phyloP scores from a whole-genome alignment of 2,113 vertebrate genomes.

The Himantopus leucocephalus region DNA sequence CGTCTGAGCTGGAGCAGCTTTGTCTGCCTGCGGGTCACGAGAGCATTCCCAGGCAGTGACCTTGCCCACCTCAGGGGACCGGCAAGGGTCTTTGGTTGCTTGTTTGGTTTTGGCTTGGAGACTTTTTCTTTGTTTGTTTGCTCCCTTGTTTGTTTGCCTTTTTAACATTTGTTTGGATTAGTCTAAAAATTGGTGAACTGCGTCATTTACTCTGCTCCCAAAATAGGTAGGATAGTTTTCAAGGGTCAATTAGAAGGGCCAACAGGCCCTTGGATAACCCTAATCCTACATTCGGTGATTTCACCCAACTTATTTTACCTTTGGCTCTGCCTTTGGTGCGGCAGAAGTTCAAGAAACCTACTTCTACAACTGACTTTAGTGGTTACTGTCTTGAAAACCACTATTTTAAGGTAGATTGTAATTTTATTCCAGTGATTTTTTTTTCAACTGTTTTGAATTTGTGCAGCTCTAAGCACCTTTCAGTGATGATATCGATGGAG shows the following conservation, averaged over 20 bases:
- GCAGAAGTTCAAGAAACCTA: background rate
- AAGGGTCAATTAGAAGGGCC: background rate
- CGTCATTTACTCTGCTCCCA: background rate
- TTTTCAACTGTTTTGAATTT: background rate
- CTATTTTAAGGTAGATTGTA: slow-evolving; percentile 32
- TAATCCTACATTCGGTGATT: background rate
- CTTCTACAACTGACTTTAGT: background rate
- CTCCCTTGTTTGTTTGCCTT: background rate
- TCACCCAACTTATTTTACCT: background rate
- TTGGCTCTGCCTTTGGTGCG: background rate
- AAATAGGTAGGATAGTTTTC: background rate
- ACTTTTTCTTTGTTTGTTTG: background rate
- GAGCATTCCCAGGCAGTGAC: background rate
- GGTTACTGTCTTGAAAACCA: background rate
- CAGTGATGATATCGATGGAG: background rate
- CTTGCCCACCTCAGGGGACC: background rate
- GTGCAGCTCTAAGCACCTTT: background rate
- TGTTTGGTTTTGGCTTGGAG: background rate
- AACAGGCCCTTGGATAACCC: background rate
- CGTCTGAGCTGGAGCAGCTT: background rate
- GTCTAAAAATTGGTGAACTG: background rate
- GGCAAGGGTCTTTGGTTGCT: background rate
- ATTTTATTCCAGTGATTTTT: background rate
- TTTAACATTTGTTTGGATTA: background rate
- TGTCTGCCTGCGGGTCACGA: accelerated